phyloP scores from a whole-genome alignment of 1,140 invertebrate species.

The Drosophila gunungcola region DNA sequence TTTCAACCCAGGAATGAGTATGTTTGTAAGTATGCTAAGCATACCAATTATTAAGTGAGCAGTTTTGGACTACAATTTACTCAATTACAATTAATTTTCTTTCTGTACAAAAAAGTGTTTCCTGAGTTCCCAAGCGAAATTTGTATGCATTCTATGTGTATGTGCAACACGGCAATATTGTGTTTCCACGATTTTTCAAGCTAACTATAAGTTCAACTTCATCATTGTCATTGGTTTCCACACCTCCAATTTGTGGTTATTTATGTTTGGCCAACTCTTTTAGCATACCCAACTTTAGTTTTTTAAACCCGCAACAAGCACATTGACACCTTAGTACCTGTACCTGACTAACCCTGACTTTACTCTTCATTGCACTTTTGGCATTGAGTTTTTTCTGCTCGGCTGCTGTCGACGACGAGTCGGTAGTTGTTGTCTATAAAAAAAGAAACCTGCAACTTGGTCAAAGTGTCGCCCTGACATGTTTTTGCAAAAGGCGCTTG shows the following conservation, averaged over 20 bases:
- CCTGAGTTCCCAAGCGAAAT: not conserved
- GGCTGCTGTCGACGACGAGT: slow-evolving; percentile 21
- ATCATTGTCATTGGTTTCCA: slow-evolving; percentile 10
- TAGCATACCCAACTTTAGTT: slow-evolving; percentile 25
- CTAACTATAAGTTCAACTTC: slow-evolving; percentile 11
- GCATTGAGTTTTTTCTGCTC: slow-evolving; percentile 73
- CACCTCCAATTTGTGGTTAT: slow-evolving; percentile 44
- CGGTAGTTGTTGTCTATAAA: slow-evolving; percentile 50
- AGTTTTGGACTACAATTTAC: too few species aligned
- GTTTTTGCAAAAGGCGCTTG: slow-evolving; percentile 42
- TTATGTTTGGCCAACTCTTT: slow-evolving; percentile 34
- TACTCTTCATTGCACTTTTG: slow-evolving; percentile 81
- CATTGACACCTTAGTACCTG: slow-evolving; percentile 40
- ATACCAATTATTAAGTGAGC: too few species aligned
- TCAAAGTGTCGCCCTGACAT: slow-evolving; percentile 76
- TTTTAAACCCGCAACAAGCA: slow-evolving; percentile 12
- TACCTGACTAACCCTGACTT: slow-evolving; percentile 63
- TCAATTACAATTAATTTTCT: too few species aligned
- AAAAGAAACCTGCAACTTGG: slow-evolving; percentile 67
- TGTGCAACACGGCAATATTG: not conserved
- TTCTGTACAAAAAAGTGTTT: too few species aligned
- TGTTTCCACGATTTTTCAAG: not conserved
- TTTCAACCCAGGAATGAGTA: too few species aligned
- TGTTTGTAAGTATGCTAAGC: too few species aligned
- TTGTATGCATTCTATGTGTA: not conserved